These are phyloP conservation scores for Hippoglossus hippoglossus DNA, from an alignment of 2,797 vertebrate species.

Conservation along the genomic window DNA sequence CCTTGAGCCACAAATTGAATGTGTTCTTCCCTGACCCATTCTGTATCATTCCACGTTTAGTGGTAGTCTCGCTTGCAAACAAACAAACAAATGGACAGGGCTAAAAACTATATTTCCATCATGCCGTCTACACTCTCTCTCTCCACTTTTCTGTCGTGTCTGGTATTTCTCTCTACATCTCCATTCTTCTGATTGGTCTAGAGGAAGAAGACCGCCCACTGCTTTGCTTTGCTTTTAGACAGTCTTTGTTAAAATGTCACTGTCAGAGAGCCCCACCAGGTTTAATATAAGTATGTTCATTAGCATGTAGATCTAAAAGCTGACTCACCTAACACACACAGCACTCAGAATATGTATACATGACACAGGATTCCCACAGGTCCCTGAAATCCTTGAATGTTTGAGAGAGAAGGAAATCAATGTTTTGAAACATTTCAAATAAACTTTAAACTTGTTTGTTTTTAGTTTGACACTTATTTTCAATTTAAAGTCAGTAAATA, in stretches of 20 bases:
- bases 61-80: too few species aligned
- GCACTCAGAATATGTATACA: constrained; percentile 7
- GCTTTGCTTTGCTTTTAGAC: constrained; percentile 43
- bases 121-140: too few species aligned
- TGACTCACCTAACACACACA: not conserved
- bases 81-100: too few species aligned
- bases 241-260: constrained; percentile 51
- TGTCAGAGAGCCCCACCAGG: not conserved
- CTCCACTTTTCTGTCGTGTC: constrained; percentile 2
- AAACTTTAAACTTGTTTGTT: too few species aligned
- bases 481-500: too few species aligned
- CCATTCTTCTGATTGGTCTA: constrained; percentile 3
- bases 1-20: too few species aligned
- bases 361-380: not conserved
- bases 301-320: constrained; percentile 45
- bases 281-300: constrained; percentile 38
- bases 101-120: too few species aligned
- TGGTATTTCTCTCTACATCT: not conserved
- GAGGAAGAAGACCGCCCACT: not conserved
- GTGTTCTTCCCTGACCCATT: too few species aligned
- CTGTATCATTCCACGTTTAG: too few species aligned
- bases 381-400: not conserved
- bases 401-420: too few species aligned
- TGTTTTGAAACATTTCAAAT: too few species aligned
- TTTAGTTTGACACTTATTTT: too few species aligned